These are phyloP conservation scores for Lycocerus yunnanus DNA, from an alignment of 2,888 invertebrate genomes.

Conservation along the genomic window DNA sequence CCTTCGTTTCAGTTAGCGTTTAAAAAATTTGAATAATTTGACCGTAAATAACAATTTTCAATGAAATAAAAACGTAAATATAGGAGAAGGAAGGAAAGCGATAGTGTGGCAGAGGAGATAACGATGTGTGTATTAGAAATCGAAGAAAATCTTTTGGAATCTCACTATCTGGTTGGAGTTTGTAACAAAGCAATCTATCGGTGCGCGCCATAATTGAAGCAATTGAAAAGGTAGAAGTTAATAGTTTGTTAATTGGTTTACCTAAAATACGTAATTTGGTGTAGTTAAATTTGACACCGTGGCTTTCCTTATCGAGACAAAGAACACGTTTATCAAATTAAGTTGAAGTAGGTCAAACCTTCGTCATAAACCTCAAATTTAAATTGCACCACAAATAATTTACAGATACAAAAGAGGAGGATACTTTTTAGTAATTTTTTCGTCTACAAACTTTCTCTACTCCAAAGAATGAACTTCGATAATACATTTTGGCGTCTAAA, in stretches of 20 bases:
- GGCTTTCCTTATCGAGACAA: constrained; percentile 11
- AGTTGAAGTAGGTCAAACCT: constrained; percentile 24
- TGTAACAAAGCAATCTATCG: neutral
- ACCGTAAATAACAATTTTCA: neutral
- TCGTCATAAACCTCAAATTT: constrained; percentile 26
- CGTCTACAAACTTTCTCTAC: constrained; percentile 37
- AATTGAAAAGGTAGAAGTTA: neutral
- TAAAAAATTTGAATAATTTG: neutral
- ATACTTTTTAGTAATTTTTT: constrained; percentile 18
- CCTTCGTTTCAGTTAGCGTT: neutral
- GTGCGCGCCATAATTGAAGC: neutral
- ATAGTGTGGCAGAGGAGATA: neutral
- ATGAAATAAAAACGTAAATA: neutral
- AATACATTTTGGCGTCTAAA: constrained; percentile 34
- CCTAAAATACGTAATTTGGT: neutral
- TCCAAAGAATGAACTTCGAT: constrained; percentile 32
- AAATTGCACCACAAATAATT: constrained; percentile 24
- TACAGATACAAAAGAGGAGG: constrained; percentile 10
- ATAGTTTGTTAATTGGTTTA: neutral
- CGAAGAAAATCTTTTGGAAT: neutral
- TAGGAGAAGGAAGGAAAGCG: neutral
- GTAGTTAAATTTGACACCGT: neutral
- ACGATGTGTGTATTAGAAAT: neutral
- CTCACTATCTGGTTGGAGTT: neutral
- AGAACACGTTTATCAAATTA: constrained; percentile 26